Base-by-base conservation (phyloP, 1,140 invertebrate genomes). In the Drosophila novamexicana region DNA sequence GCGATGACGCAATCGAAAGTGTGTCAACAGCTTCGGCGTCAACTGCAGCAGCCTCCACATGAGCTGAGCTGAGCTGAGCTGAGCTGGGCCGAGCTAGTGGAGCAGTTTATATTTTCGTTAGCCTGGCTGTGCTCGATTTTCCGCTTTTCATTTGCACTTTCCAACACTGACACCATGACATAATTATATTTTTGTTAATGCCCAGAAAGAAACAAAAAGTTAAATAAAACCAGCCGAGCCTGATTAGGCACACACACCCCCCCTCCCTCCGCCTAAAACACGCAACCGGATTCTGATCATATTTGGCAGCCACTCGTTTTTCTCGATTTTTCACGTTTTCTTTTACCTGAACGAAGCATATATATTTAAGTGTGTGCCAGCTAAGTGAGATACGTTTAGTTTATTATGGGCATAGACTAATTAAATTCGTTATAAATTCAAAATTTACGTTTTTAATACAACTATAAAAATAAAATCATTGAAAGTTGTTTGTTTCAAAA, bases 111-210 rank as follows among this genome's bases (percentile, higher is more conserved):
- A 47, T 62, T 32, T 40, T 59, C 53, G 68, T 40, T 58, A 45
- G 74, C 42, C 57, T 39, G 53, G 16, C 47, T 49, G 29, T 45
- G 45, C 67, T 73, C 52, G 76, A 83, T 89, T 88, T 88, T 79
- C 82, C 75, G 80, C 77, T 83, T 89, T 88, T 88, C 76, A 80
- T 89, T 89, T 89, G 77, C 77, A 89, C 83, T 89, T 89, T 88
- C 84, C 80, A 83, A 71, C 84, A 80, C 77, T 88, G 83, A 89
- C 83, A 88, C 83, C 84, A 88, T 88, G 84, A 88, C 83, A 88
- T 89, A 88, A 88, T 88, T 88, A 89, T 88, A 89, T 80, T 75
- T 77, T 54, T 63, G 36, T 39, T 69, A 64, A 72, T 68, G 18
- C 65, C 50, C 44, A 77, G 40, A 52, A 56, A 75, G 53, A 42